A percentile compares a stretch with the other conserved stretches of the same genome.
phyloP scores from a whole-genome alignment of 2,797 vertebrate species.

The Rhinoraja longicauda region DNA sequence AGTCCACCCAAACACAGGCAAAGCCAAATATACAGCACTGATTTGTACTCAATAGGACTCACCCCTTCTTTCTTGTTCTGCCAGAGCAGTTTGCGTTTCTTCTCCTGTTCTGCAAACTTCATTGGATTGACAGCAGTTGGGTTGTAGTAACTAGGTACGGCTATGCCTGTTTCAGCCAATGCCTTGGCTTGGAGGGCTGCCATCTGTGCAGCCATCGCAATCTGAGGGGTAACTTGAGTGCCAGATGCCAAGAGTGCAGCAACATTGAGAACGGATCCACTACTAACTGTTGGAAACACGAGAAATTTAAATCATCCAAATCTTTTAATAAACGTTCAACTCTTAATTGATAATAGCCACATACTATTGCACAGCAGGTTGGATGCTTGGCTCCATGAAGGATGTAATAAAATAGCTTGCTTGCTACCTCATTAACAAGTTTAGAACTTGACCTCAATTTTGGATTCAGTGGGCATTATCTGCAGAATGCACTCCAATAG shows the following conservation, averaged over 20 bases:
- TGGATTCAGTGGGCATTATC: not conserved
- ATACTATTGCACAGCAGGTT: not conserved
- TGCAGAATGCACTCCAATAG: not conserved
- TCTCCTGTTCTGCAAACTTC: constrained; percentile 96
- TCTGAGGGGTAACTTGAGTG: constrained; percentile 95
- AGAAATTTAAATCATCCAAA: not conserved
- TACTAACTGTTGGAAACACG: constrained; percentile 55
- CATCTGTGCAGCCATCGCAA: constrained; percentile 98
- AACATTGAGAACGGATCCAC: constrained; percentile 80
- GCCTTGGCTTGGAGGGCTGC: constrained; percentile 93
- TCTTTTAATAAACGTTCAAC: not conserved
- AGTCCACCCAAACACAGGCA: not conserved
- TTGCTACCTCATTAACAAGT: not conserved
- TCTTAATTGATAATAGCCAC: not conserved
- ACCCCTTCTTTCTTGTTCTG: constrained; percentile 97
- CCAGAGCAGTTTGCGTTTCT: constrained; percentile 95
- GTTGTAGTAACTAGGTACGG: constrained; percentile 97
- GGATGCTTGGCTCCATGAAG: not conserved
- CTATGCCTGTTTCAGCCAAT: constrained; percentile 91
- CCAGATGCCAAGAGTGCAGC: constrained; percentile 91
- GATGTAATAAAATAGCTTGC: not conserved
- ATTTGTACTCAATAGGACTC: constrained; percentile 43
- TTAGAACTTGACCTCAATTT: not conserved
- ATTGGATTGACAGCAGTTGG: constrained; percentile 95
- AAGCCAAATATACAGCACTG: not conserved